phyloP scores from a whole-genome alignment of 2,113 vertebrate genomes.

The Cyrtonyx montezumae region DNA sequence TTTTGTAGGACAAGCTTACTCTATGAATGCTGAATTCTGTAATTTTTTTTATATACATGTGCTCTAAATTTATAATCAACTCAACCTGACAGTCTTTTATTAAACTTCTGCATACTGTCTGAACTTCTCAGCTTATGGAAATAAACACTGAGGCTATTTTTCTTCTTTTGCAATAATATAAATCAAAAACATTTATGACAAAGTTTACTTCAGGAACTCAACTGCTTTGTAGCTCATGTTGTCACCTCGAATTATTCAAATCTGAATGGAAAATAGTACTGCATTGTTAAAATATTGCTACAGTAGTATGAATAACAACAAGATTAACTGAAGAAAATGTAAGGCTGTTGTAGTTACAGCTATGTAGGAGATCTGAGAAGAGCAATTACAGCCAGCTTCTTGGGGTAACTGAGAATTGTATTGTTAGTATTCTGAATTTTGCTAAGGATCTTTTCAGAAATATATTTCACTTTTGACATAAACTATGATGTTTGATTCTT shows the following conservation, averaged over 20 bases:
- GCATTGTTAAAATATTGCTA: neutral
- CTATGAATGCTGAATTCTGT: neutral
- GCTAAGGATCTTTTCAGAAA: neutral
- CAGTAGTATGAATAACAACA: neutral
- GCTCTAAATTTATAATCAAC: neutral
- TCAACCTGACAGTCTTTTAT: neutral
- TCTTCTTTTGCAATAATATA: neutral
- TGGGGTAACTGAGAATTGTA: neutral
- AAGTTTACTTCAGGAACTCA: neutral
- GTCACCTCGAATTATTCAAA: neutral
- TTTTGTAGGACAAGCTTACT: neutral
- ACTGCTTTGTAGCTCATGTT: neutral
- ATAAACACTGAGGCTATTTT: neutral
- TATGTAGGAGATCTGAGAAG: neutral
- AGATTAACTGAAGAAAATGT: neutral
- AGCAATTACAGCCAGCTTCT: neutral
- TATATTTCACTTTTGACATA: neutral
- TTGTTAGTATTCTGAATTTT: neutral
- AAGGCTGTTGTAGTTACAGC: neutral
- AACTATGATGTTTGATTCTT: neutral
- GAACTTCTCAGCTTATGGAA: neutral
- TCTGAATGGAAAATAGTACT: neutral
- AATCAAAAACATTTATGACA: neutral
- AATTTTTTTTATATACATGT: neutral
- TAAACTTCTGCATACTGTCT: neutral